A percentile compares a stretch with the other conserved stretches of the same genome.
Conservation (phyloP, 2,888 invertebrate species). For the Torymus tubicola region DNA sequence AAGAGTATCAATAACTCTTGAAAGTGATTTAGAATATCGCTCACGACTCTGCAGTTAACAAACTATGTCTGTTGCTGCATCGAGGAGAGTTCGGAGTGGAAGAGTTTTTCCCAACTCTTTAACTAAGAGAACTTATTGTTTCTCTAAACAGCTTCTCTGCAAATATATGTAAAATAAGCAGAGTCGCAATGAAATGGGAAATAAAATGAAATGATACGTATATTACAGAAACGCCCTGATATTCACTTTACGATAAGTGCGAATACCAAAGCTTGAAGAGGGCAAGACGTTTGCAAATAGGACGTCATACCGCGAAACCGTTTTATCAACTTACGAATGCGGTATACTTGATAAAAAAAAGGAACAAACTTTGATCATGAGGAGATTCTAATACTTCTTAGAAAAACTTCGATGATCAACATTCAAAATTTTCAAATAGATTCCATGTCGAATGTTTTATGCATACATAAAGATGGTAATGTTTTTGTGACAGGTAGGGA, state of each 20-base stretch:
- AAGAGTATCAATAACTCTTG: slow-evolving; percentile 51
- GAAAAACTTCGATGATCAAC: slow-evolving; percentile 45
- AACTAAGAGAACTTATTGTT: background rate
- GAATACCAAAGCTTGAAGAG: slow-evolving; percentile 46
- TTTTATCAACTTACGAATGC: slow-evolving; percentile 32
- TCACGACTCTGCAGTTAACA: slow-evolving; percentile 34
- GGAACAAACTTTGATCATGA: slow-evolving; percentile 36
- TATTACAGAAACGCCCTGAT: slow-evolving; percentile 35
- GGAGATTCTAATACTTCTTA: slow-evolving; percentile 55
- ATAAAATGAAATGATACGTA: slow-evolving; percentile 34
- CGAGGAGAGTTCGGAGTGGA: slow-evolving; percentile 18
- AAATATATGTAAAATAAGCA: slow-evolving; percentile 45
- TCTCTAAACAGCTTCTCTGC: slow-evolving; percentile 8
- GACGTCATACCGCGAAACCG: slow-evolving; percentile 6
- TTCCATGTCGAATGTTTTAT: slow-evolving; percentile 19
- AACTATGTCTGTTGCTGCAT: slow-evolving; percentile 32
- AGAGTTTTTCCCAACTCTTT: slow-evolving; percentile 31
- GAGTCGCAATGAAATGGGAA: slow-evolving; percentile 22
- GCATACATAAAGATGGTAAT: slow-evolving; percentile 4
- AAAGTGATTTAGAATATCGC: slow-evolving; percentile 31
- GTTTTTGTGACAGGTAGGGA: slow-evolving; percentile 3
- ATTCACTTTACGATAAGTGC: slow-evolving; percentile 29
- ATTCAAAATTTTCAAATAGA: slow-evolving; percentile 48
- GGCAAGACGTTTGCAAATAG: slow-evolving; percentile 38
- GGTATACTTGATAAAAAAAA: slow-evolving; percentile 6